Conservation (phyloP, 2,888 invertebrate genomes). For the Rhyacophila evoluta region DNA sequence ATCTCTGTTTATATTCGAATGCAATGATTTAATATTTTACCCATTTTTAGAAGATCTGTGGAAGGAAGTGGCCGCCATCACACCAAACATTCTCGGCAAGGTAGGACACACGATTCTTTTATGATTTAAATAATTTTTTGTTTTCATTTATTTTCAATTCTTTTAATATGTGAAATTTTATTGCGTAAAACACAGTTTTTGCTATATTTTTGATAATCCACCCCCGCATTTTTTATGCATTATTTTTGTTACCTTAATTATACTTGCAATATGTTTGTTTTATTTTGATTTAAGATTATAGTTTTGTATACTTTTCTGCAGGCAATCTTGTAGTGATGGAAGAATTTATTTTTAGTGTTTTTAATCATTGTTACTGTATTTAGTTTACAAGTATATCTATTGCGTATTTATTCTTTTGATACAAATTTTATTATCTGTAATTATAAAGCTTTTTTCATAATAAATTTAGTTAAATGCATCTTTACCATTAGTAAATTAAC, state of each 20-base stretch:
- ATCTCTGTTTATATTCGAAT: too few relatives aligned
- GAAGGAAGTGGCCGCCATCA: not conserved
- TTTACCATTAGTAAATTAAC: too few relatives aligned
- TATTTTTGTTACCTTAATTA: slow-evolving; percentile 11
- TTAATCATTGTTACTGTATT: too few relatives aligned
- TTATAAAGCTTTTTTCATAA: too few relatives aligned
- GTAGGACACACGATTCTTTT: slow-evolving; percentile 59
- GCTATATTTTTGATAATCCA: not conserved
- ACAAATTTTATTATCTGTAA: too few relatives aligned
- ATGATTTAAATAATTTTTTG: not conserved
- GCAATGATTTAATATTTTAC: too few relatives aligned
- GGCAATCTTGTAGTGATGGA: not conserved
- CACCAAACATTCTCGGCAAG: slow-evolving; percentile 68
- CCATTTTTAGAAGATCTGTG: not conserved
- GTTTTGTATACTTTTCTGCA: not conserved
- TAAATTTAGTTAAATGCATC: too few relatives aligned
- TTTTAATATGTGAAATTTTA: too few relatives aligned
- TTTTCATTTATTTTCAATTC: not conserved
- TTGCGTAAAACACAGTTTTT: too few relatives aligned
- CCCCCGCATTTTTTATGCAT: not conserved
- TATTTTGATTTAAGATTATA: not conserved
- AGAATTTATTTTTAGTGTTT: too few relatives aligned
- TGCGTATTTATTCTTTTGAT: too few relatives aligned
- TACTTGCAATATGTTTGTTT: not conserved
- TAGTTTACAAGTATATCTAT: too few relatives aligned